These are phyloP conservation scores for Aphaenogaster floridana DNA, from an alignment of 1,140 invertebrate species.

Conservation along the genomic window DNA sequence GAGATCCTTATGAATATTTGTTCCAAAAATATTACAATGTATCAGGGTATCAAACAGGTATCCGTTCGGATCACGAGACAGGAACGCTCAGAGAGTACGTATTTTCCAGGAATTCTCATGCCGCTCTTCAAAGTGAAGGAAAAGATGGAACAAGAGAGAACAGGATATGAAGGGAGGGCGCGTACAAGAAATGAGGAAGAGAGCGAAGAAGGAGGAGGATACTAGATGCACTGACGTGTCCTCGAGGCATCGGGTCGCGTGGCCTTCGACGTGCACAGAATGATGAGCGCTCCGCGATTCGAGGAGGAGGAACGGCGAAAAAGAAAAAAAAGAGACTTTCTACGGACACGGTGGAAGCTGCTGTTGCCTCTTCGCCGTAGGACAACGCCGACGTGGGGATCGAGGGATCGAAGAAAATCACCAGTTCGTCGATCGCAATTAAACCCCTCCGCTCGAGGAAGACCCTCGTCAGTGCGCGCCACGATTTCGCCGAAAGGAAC, in stretches of 20 bases:
- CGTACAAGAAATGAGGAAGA: conserved; percentile 31
- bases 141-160: conserved; percentile 14
- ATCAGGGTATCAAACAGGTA: conserved; percentile 1
- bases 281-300: conserved; percentile 71
- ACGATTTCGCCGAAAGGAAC: conserved; percentile 67
- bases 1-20: neutral
- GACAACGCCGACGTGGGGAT: conserved; percentile 31
- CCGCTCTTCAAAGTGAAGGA: neutral
- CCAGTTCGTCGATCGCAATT: conserved; percentile 66
- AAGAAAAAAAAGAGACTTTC: conserved; percentile 27
- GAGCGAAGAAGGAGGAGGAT: conserved; percentile 11
- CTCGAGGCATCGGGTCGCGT: conserved; percentile 80
- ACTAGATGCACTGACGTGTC: conserved; percentile 57
- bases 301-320: conserved; percentile 66
- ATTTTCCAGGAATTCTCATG: conserved; percentile 57
- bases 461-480: conserved; percentile 61
- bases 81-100: conserved; percentile 10
- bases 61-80: conserved; percentile 46
- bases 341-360: conserved; percentile 28
- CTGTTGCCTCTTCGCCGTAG: conserved; percentile 41
- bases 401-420: conserved; percentile 68
- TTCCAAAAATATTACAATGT: neutral
- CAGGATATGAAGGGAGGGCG: neutral
- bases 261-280: conserved; percentile 83
- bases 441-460: conserved; percentile 55